Conservation (phyloP, 2,888 invertebrate species). For the Siphlonurus alternatus region DNA sequence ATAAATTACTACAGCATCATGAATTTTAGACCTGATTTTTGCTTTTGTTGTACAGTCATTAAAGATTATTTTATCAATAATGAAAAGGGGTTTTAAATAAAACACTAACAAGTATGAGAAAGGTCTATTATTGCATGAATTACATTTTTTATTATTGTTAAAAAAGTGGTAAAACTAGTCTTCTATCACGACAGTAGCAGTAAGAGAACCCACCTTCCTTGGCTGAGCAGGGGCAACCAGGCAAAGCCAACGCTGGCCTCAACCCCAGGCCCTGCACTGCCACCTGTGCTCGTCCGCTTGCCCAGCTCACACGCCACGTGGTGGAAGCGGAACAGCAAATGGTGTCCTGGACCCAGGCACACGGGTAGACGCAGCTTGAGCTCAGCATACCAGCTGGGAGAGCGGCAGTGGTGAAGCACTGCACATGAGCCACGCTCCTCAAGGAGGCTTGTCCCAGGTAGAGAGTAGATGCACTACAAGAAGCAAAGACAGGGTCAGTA, state of each 20-base stretch:
- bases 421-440: conserved; percentile 36
- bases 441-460: conserved; percentile 43
- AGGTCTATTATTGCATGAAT: no score
- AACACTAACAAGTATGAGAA: neutral
- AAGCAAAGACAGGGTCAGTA: conserved; percentile 18
- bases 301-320: conserved; percentile 87
- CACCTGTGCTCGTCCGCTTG: conserved; percentile 42
- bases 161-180: no score
- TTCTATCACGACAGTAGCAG: no score
- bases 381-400: conserved; percentile 85
- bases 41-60: no score
- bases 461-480: conserved; percentile 54
- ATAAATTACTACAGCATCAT: no score
- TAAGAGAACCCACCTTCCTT: conserved; percentile 40
- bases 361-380: conserved; percentile 81
- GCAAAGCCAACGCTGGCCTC: conserved; percentile 65
- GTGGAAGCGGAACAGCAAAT: conserved; percentile 86
- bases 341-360: conserved; percentile 69
- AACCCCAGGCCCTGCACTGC: conserved; percentile 39
- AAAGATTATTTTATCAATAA: neutral
- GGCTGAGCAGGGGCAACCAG: conserved; percentile 76
- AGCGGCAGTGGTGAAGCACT: conserved; percentile 78
- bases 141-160: no score
- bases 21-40: no score
- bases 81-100: neutral